Evolutionary conservation across 2,888 invertebrate genomes (phyloP).

Genomic region (Eilema sororculum): DNA sequence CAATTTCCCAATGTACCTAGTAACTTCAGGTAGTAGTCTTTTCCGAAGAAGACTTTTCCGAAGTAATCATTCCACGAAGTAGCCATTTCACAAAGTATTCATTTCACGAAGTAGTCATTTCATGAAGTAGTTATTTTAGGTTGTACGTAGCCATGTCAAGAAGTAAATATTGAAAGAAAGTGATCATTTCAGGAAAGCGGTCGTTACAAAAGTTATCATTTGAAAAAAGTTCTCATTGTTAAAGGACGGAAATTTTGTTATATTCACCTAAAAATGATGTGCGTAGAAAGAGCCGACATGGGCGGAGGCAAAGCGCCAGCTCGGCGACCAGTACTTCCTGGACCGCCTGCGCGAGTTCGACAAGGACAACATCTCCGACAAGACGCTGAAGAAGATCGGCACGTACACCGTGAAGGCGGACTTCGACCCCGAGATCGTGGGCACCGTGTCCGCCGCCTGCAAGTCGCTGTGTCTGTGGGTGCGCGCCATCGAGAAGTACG

Average conservation of each 20-base stretch:
- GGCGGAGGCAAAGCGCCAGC: conserved; percentile 94
- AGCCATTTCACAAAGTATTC: neutral
- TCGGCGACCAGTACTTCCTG: conserved; percentile 93
- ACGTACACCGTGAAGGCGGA: conserved; percentile 93
- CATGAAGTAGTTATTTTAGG: neutral
- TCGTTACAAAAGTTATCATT: too few relatives aligned
- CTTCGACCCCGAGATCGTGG: conserved; percentile 95
- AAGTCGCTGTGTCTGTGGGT: conserved; percentile 97
- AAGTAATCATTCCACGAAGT: neutral
- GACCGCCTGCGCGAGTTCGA: conserved; percentile 94
- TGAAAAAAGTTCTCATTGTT: too few relatives aligned
- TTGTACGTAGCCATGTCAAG: too few relatives aligned
- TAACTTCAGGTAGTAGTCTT: too few relatives aligned
- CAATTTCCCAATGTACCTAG: too few relatives aligned
- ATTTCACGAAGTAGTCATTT: neutral
- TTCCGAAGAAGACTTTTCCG: neutral
- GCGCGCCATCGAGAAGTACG: conserved; percentile 96
- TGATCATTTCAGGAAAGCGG: neutral
- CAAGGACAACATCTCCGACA: conserved; percentile 95
- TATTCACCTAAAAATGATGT: neutral
- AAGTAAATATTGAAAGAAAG: neutral
- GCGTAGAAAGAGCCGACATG: conserved; percentile 92
- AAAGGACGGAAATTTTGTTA: too few relatives aligned
- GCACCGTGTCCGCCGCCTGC: conserved; percentile 93
- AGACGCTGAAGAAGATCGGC: conserved; percentile 92